Evolutionary conservation across 1,140 invertebrate species (phyloP).

Genomic region (Neodiprion lecontei): DNA sequence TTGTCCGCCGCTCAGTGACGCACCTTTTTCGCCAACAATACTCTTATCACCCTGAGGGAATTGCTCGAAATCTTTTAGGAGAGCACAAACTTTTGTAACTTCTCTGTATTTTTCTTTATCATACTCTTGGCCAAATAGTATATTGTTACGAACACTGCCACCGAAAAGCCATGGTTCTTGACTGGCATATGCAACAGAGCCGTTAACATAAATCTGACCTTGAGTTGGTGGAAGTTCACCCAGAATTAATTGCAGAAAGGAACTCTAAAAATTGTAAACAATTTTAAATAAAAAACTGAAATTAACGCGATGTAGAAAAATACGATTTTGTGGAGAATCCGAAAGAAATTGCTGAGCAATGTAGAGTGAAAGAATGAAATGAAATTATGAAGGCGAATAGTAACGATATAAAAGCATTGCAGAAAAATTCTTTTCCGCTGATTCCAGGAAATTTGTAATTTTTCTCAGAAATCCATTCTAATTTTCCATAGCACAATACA

Average conservation of each 20-base stretch:
- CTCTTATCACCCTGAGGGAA: conserved; percentile 66
- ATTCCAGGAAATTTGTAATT: not conserved
- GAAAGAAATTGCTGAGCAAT: not conserved
- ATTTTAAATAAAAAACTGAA: conserved; percentile 29
- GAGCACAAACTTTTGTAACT: conserved; percentile 61
- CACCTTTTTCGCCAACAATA: conserved; percentile 81
- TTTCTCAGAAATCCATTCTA: no score
- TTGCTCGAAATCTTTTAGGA: conserved; percentile 69
- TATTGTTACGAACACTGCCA: conserved; percentile 75
- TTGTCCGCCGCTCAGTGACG: conserved; percentile 76
- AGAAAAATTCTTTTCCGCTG: not conserved
- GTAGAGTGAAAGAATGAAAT: not conserved
- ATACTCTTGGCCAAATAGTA: conserved; percentile 77
- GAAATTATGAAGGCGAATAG: no score
- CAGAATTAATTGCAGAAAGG: conserved; percentile 76
- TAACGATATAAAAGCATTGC: no score
- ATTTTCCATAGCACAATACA: no score
- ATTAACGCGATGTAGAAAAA: not conserved
- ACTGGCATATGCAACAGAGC: conserved; percentile 73
- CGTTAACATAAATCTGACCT: conserved; percentile 70
- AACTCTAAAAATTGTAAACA: conserved; percentile 64
- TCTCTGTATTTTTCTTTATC: conserved; percentile 70
- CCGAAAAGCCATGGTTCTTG: conserved; percentile 81
- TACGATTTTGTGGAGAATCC: not conserved
- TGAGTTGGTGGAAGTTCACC: conserved; percentile 70